Percentiles rank a stretch among this genome's conserved stretches.
These are phyloP conservation scores for Platichthys flesus DNA, from an alignment of 2,113 vertebrate genomes.

Conservation along the genomic window DNA sequence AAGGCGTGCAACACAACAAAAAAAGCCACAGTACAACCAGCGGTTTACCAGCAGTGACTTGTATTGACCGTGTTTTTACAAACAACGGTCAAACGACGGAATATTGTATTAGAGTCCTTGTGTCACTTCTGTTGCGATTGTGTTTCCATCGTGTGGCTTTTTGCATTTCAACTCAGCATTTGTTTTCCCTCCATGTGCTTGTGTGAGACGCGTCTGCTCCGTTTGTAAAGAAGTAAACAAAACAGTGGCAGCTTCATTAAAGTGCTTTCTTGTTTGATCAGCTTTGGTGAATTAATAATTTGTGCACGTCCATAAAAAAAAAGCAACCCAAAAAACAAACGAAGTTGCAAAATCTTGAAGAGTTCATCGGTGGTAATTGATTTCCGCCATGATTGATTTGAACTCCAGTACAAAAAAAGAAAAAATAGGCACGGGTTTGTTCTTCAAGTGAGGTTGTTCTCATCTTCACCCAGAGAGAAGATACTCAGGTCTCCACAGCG, in stretches of 20 bases:
- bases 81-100: no score
- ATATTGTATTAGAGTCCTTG: no score
- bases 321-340: not conserved
- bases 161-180: no score
- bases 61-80: no score
- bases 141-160: no score
- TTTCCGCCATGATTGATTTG: conserved; percentile 12
- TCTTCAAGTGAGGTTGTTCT: conserved; percentile 68
- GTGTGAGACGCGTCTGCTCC: not conserved
- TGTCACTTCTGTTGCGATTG: no score
- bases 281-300: conserved; percentile 41
- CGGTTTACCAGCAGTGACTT: no score
- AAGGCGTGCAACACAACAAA: no score
- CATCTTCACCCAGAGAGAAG: conserved; percentile 72
- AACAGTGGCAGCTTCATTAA: conserved; percentile 56
- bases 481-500: conserved; percentile 67
- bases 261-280: conserved; percentile 69
- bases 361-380: no score
- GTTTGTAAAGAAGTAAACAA: not conserved
- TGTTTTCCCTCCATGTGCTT: not conserved
- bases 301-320: conserved; percentile 7
- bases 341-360: not conserved
- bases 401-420: not conserved
- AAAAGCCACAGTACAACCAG: no score
- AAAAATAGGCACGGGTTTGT: conserved; percentile 32